These are phyloP conservation scores for Sipha flava DNA, from an alignment of 1,140 invertebrate species.

Conservation along the genomic window DNA sequence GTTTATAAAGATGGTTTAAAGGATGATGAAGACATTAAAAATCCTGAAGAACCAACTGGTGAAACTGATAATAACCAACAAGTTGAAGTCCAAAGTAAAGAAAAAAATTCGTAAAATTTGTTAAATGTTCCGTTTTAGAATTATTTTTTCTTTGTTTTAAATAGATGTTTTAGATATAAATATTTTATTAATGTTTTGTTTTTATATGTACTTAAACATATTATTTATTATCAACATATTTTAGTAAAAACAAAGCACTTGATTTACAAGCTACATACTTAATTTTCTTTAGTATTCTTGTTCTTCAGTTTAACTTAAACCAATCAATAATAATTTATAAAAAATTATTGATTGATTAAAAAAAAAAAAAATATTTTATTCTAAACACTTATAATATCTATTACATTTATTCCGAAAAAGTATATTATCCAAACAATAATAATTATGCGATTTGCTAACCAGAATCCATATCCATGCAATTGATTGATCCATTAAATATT, in stretches of 20 bases:
- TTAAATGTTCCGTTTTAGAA: not conserved
- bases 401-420: too few species aligned
- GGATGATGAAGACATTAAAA: conserved; percentile 45
- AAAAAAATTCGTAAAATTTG: conserved; percentile 1
- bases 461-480: too few species aligned
- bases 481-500: too few species aligned
- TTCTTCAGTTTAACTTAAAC: not conserved
- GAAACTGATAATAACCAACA: conserved; percentile 6
- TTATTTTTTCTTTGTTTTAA: not conserved
- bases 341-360: too few species aligned
- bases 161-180: conserved; percentile 21
- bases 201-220: conserved; percentile 2
- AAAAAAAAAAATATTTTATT: too few species aligned
- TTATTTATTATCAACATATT: not conserved
- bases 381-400: too few species aligned
- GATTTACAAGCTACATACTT: not conserved
- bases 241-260: not conserved
- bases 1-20: conserved; percentile 61
- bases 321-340: too few species aligned
- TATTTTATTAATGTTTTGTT: conserved; percentile 12
- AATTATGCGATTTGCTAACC: too few species aligned
- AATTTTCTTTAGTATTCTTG: not conserved
- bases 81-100: conserved; percentile 14
- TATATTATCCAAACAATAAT: too few species aligned
- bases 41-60: conserved; percentile 46